Conservation (phyloP, 1,140 invertebrate species). For the Myzus persicae region DNA sequence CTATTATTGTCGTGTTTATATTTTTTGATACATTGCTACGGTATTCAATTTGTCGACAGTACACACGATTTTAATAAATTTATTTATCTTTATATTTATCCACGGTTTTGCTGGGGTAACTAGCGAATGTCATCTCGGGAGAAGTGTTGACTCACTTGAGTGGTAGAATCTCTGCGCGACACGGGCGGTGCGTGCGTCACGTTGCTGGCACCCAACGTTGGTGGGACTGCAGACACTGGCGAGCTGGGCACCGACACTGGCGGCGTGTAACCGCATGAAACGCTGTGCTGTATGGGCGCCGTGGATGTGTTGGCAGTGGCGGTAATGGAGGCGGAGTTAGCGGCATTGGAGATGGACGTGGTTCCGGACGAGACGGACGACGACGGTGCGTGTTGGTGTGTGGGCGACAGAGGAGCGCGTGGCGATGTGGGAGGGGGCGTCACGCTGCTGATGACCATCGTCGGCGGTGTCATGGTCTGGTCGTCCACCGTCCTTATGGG, state of each 20-base stretch:
- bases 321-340: too few species aligned
- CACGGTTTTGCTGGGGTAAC: background rate
- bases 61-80: too few species aligned
- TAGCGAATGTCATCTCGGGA: background rate
- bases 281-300: conserved; percentile 64
- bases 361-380: conserved; percentile 68
- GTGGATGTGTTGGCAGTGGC: conserved; percentile 59
- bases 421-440: conserved; percentile 81
- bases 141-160: conserved; percentile 70
- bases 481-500: conserved; percentile 63
- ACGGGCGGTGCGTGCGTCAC: conserved; percentile 69
- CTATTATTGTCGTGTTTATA: too few species aligned
- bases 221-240: conserved; percentile 67
- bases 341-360: conserved; percentile 61
- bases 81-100: too few species aligned
- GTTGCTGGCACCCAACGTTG: conserved; percentile 61
- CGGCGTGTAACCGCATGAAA: conserved; percentile 45
- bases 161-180: conserved; percentile 81
- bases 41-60: too few species aligned
- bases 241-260: conserved; percentile 61
- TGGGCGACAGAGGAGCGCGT: conserved; percentile 66
- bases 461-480: conserved; percentile 74
- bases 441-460: conserved; percentile 81
- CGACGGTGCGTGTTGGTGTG: conserved; percentile 79
- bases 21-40: too few species aligned